phyloP scores from a whole-genome alignment of 2,113 vertebrate genomes.

The Rhynchopsitta pachyrhyncha region DNA sequence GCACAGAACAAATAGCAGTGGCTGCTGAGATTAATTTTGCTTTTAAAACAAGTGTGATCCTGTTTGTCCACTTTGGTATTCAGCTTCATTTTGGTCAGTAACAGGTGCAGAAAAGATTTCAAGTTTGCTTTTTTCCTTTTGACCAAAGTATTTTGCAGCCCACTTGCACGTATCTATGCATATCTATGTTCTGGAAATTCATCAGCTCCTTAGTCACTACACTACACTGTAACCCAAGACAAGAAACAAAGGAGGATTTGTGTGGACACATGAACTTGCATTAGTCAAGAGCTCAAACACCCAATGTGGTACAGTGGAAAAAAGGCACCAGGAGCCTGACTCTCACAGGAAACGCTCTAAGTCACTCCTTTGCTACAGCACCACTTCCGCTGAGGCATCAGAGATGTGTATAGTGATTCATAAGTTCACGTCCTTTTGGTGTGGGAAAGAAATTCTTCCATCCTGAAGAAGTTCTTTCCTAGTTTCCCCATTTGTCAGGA shows the following conservation, averaged over 20 bases:
- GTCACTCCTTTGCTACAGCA: background rate
- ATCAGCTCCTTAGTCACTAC: background rate
- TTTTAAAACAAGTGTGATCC: background rate
- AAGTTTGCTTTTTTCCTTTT: background rate
- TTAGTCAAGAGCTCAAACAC: background rate
- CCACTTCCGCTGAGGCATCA: background rate
- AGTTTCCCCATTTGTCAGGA: background rate
- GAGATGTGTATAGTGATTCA: background rate
- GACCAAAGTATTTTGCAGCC: background rate
- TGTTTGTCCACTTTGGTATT: background rate
- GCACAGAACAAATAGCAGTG: background rate
- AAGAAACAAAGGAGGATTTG: background rate
- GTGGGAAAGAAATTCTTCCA: background rate
- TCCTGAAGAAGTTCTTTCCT: background rate
- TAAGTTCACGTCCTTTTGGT: background rate
- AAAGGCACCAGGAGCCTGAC: background rate
- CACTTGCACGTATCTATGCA: fast-evolving
- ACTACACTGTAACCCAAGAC: background rate
- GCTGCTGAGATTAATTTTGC: background rate
- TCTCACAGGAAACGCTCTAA: background rate
- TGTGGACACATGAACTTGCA: background rate
- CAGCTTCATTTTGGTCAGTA: background rate
- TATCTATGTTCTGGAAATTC: background rate
- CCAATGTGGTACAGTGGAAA: background rate
- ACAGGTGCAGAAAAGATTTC: background rate